Evolutionary conservation across 2,888 invertebrate species (phyloP).

Genomic region (Brachynemurus nebulosus): DNA sequence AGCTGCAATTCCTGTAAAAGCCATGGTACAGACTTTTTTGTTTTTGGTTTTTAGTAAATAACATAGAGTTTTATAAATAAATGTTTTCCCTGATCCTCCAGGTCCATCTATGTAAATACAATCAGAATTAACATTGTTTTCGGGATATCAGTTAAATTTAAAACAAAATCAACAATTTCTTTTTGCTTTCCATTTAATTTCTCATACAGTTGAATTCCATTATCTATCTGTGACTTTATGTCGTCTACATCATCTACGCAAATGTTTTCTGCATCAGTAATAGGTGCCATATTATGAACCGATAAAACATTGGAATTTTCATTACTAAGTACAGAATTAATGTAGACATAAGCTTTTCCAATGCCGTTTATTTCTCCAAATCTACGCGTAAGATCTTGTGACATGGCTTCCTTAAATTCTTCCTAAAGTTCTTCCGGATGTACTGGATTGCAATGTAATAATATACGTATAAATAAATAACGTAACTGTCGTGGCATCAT

Average conservation of each 20-base stretch:
- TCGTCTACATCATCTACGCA: not conserved
- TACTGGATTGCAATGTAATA: constrained; percentile 17
- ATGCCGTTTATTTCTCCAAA: too few relatives aligned
- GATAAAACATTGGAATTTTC: constrained; percentile 1
- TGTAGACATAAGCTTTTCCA: too few relatives aligned
- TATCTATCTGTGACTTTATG: not conserved
- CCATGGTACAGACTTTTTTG: constrained; percentile 12
- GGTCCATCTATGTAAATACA: constrained; percentile 25
- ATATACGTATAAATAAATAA: constrained; percentile 14
- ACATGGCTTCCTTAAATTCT: constrained; percentile 9
- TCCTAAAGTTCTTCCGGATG: constrained; percentile 13
- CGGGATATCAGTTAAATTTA: too few relatives aligned
- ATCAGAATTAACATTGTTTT: not conserved
- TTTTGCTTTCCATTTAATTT: constrained; percentile 13
- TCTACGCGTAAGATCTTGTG: constrained; percentile 8
- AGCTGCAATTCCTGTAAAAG: constrained; percentile 17
- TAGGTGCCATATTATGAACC: not conserved
- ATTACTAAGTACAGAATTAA: too few relatives aligned
- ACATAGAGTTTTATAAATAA: constrained; percentile 15
- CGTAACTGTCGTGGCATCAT: constrained; percentile 12
- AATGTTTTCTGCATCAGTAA: not conserved
- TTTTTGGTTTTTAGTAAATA: constrained; percentile 11
- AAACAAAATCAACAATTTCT: constrained; percentile 11
- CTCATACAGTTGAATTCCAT: not conserved
- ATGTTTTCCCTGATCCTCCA: constrained; percentile 26